phyloP scores from a whole-genome alignment of 2,113 vertebrate species.

The Macrotus californicus region DNA sequence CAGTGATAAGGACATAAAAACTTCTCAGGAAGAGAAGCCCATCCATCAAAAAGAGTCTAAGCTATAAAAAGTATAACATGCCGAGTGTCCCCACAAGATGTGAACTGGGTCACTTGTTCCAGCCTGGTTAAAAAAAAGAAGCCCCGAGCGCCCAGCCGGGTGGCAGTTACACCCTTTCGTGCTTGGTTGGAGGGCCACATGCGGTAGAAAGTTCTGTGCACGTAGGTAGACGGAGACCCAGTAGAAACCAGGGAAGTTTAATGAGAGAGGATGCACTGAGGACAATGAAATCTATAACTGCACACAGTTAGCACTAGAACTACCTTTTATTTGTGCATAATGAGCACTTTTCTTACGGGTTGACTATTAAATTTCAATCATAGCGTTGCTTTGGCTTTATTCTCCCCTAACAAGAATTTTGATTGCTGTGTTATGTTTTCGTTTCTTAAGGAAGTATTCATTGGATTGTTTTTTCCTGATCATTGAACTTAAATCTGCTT shows the following conservation, averaged over 20 bases:
- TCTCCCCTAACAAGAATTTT: background rate
- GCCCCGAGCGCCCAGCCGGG: slow-evolving; percentile 51
- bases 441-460: background rate
- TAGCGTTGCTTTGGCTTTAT: background rate
- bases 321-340: slow-evolving; percentile 18
- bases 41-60: slow-evolving; percentile 27
- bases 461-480: background rate
- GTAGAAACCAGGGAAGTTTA: slow-evolving; percentile 39
- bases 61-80: slow-evolving; percentile 12
- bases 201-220: slow-evolving; percentile 51
- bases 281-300: slow-evolving; percentile 52
- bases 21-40: background rate
- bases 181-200: background rate
- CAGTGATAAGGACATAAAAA: background rate
- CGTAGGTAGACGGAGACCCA: slow-evolving; percentile 44
- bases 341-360: slow-evolving; percentile 36
- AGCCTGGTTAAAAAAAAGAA: slow-evolving; percentile 54
- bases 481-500: background rate
- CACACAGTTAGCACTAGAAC: slow-evolving; percentile 40
- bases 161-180: slow-evolving; percentile 53
- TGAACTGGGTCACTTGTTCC: slow-evolving; percentile 71
- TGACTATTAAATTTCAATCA: slow-evolving; percentile 30
- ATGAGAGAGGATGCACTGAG: slow-evolving; percentile 50
- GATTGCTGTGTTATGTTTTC: background rate
- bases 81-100: slow-evolving; percentile 35